Conservation (phyloP, 2,113 vertebrate species). For the Corydoras sp. region DNA sequence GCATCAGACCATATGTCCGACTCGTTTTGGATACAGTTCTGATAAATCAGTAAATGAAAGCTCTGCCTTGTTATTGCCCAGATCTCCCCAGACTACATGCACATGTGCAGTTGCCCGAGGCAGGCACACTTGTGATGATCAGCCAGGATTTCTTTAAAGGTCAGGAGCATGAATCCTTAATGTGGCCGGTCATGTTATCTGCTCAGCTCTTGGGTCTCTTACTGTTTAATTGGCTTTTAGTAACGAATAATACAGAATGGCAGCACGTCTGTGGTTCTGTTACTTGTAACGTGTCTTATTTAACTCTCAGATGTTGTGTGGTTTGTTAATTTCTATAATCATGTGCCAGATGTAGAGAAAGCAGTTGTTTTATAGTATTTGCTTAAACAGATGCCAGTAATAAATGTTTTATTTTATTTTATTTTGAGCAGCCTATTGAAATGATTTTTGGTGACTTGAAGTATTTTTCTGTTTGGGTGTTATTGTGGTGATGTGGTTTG, state of each 20-base stretch:
- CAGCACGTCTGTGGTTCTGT: neutral
- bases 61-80: neutral
- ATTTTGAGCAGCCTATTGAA: no score
- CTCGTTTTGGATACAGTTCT: neutral
- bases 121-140: neutral
- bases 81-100: no score
- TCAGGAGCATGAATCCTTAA: neutral
- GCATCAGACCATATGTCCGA: neutral
- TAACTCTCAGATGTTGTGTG: neutral
- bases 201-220: neutral
- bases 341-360: no score
- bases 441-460: no score
- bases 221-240: neutral
- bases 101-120: neutral
- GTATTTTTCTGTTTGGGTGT: no score
- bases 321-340: no score
- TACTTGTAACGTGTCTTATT: neutral
- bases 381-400: no score
- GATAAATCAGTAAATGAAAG: neutral
- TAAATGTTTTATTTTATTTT: no score
- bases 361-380: no score
- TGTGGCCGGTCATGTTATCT: slow-evolving; percentile 17
- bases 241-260: neutral
- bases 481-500: no score
- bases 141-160: slow-evolving; percentile 8